These are phyloP conservation scores for Triops cancriformis DNA, from an alignment of 1,140 invertebrate genomes.

Conservation along the genomic window DNA sequence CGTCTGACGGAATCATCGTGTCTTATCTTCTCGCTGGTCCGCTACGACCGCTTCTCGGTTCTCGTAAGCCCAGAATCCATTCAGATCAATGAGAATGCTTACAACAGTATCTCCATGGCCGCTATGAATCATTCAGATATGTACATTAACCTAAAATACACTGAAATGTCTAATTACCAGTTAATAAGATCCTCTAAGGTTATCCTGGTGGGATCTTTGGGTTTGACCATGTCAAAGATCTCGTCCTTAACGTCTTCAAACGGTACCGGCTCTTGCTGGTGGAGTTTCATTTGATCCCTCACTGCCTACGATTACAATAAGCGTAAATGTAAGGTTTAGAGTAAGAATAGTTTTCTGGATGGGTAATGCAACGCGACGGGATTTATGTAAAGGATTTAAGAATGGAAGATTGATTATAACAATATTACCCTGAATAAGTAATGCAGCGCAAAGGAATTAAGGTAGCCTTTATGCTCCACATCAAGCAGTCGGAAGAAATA, in stretches of 20 bases:
- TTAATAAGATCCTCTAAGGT: slow-evolving; percentile 72
- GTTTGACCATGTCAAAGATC: slow-evolving; percentile 96
- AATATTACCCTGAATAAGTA: slow-evolving; percentile 76
- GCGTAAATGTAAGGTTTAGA: slow-evolving; percentile 24
- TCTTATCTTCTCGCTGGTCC: slow-evolving; percentile 38
- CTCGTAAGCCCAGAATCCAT: slow-evolving; percentile 94
- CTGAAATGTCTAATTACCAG: slow-evolving; percentile 38
- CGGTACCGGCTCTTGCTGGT: slow-evolving; percentile 73
- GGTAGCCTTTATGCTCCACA: slow-evolving; percentile 74
- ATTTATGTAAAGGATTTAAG: too few relatives aligned
- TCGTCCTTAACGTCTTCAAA: slow-evolving; percentile 95
- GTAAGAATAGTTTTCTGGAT: too few relatives aligned
- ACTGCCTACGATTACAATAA: slow-evolving; percentile 56
- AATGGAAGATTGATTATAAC: slow-evolving; percentile 28
- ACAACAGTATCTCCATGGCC: slow-evolving; percentile 89
- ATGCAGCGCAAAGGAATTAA: slow-evolving; percentile 82
- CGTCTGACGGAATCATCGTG: neutral
- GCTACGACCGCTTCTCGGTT: slow-evolving; percentile 70
- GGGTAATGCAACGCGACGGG: too few relatives aligned
- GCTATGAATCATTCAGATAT: slow-evolving; percentile 41
- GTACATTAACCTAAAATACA: neutral
- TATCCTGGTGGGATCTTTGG: slow-evolving; percentile 71
- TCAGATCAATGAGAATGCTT: slow-evolving; percentile 88
- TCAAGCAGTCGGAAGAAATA: slow-evolving; percentile 90
- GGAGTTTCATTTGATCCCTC: slow-evolving; percentile 74